Evolutionary conservation across 2,113 vertebrate species (phyloP), one percentile per base, ranked within the genome.

Genomic region (Nibea coibor): DNA sequence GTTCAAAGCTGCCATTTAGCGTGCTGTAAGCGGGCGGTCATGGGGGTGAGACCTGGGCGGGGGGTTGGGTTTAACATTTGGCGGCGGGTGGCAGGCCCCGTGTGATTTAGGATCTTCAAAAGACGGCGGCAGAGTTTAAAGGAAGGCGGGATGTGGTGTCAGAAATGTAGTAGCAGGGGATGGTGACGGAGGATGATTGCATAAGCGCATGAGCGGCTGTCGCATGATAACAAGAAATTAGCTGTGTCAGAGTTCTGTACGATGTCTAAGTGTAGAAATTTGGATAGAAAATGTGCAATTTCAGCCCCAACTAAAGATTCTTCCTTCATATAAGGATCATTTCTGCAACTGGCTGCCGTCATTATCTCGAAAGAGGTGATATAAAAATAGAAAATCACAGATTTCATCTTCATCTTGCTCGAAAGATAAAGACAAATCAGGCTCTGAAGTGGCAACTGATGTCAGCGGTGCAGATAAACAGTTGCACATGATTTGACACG

Each of bases 1-100:
- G 78, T 89, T 82, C 72, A 88, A 83, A 86, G 74, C 70, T 80
- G 68, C 72, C 75, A 63, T 75, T 73, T 77, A 17, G 35, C 70
- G 15, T n/a, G 76, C 75, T 61, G 80, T 24, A 51, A 63, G 71
- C 6, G 15, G 61, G 71, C 6, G 15, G 61, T 22, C 26, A 35
- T 65, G 35, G 35, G 35, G 73, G 47, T 16, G 42, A 62, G 47
- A 35, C 43, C 43, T 51, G 8, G 50, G 68, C 24, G 3, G 11
- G 47, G 16, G 26, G 39, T 3, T 15, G 24, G 76, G 22, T 65
- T 72, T 75, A 79, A 67, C 80, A 73, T 85, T 62, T 83, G 66
- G 58, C 4, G 0, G 66, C 24, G n/a, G n/a, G n/a, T n/a, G 64
- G 12, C 20, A 24, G 59, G 59, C 57, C 73, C 31, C 48, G 26